These are phyloP conservation scores for Mylabris phalerata DNA, from an alignment of 1,140 invertebrate genomes.

Conservation along the genomic window DNA sequence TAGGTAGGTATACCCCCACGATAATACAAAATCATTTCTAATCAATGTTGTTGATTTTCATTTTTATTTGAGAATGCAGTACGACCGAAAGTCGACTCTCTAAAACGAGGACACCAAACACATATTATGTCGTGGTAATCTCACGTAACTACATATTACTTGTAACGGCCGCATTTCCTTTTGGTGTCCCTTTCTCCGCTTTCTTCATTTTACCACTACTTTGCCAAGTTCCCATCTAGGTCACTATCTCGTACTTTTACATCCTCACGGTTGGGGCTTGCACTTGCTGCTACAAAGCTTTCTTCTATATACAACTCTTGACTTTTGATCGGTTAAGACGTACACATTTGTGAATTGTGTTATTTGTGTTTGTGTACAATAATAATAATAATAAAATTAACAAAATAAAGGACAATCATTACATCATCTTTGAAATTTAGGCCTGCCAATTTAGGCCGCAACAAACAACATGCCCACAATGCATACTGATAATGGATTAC, in stretches of 20 bases:
- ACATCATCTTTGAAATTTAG: neutral
- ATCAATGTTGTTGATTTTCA: constrained; percentile 26
- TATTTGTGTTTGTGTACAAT: neutral
- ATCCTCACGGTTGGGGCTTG: constrained; percentile 29
- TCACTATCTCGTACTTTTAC: constrained; percentile 43
- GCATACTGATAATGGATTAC: constrained; percentile 39
- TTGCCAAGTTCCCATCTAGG: constrained; percentile 35
- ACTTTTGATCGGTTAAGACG: constrained; percentile 20
- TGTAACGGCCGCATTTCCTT: constrained; percentile 39
- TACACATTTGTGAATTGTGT: neutral
- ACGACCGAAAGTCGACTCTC: constrained; percentile 26
- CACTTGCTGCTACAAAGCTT: constrained; percentile 22
- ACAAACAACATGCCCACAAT: constrained; percentile 31
- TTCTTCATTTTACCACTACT: constrained; percentile 40
- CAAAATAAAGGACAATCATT: neutral
- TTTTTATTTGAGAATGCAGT: constrained; percentile 36
- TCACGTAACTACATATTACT: constrained; percentile 40
- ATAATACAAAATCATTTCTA: constrained; percentile 10
- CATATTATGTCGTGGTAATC: constrained; percentile 41
- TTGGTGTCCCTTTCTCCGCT: constrained; percentile 42
- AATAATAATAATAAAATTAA: neutral
- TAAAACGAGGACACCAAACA: constrained; percentile 34
- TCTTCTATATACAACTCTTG: constrained; percentile 9
- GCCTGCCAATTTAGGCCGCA: neutral
- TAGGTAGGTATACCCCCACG: constrained; percentile 9